These are phyloP conservation scores for Lordiphosa stackelbergi DNA, from an alignment of 1,140 invertebrate species.

Conservation along the genomic window DNA sequence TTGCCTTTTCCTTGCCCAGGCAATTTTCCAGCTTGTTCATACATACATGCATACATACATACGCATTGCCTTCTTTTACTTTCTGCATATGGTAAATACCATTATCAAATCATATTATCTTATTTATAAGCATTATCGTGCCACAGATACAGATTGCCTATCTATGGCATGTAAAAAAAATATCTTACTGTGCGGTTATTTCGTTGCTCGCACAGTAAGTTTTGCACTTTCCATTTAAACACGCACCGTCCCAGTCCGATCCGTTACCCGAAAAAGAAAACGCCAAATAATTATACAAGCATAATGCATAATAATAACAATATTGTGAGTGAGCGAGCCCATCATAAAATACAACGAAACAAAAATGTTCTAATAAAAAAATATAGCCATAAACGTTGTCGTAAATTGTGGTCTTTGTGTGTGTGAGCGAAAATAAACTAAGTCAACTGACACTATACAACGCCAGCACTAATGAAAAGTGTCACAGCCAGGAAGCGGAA, in stretches of 20 bases:
- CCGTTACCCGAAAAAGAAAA: slow-evolving; percentile 13
- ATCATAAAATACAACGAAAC: slow-evolving; percentile 48
- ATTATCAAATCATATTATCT: slow-evolving; percentile 77
- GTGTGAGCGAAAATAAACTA: slow-evolving; percentile 18
- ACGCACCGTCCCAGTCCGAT: slow-evolving; percentile 31
- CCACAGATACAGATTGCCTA: slow-evolving; percentile 74
- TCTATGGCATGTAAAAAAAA: slow-evolving; percentile 71
- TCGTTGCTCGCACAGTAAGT: slow-evolving; percentile 71
- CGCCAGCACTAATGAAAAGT: slow-evolving; percentile 6
- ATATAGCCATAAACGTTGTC: slow-evolving; percentile 56
- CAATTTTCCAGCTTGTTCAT: background rate
- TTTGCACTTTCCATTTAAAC: slow-evolving; percentile 74
- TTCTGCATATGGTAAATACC: slow-evolving; percentile 76
- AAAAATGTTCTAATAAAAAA: slow-evolving; percentile 50
- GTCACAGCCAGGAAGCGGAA: background rate
- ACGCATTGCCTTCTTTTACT: slow-evolving; percentile 48
- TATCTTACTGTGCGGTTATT: slow-evolving; percentile 70
- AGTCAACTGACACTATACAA: slow-evolving; percentile 5
- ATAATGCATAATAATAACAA: slow-evolving; percentile 23
- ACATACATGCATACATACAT: background rate
- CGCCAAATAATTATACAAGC: slow-evolving; percentile 33
- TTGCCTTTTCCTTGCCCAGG: slow-evolving; percentile 18
- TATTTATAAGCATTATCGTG: slow-evolving; percentile 77
- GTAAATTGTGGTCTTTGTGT: slow-evolving; percentile 53
- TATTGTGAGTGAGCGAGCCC: slow-evolving; percentile 10